Evolutionary conservation across 2,113 vertebrate species (phyloP).

Genomic region (Sander lucioperca): DNA sequence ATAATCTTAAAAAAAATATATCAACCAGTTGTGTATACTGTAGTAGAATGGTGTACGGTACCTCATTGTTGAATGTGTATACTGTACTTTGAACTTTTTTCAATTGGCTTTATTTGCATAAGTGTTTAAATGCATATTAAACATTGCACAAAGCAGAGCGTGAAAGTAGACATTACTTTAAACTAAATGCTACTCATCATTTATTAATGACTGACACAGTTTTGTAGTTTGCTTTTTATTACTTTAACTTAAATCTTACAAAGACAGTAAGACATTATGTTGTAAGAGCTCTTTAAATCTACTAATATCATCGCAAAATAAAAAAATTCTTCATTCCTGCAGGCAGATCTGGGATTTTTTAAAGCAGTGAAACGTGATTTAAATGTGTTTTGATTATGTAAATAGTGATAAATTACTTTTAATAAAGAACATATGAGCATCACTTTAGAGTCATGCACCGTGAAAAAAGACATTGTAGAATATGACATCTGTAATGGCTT

Average conservation of each 20-base stretch:
- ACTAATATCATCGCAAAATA: not conserved
- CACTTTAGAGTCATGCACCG: not conserved
- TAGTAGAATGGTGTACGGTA: not conserved
- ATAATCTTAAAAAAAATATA: too few relatives aligned
- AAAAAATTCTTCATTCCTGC: not conserved
- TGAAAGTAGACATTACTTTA: not conserved
- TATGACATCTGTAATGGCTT: not conserved
- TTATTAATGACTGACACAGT: not conserved
- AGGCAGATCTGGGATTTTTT: not conserved
- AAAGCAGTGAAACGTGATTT: not conserved
- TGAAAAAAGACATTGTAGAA: not conserved
- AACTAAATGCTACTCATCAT: slow-evolving; percentile 7
- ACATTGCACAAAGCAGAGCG: not conserved
- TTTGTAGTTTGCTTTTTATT: slow-evolving; percentile 17
- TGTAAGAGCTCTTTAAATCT: not conserved
- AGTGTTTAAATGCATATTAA: too few relatives aligned
- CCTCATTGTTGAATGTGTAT: not conserved
- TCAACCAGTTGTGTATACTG: not conserved
- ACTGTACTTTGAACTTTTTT: not conserved
- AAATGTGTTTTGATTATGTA: not conserved
- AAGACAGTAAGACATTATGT: not conserved
- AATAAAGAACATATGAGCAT: not conserved
- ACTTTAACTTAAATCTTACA: not conserved
- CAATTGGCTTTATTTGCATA: not conserved
- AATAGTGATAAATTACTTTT: not conserved